Percentiles rank a stretch among this genome's conserved stretches.
These are phyloP conservation scores for Strigamia maritima DNA, from an alignment of 2,888 invertebrate species.

Conservation along the genomic window DNA sequence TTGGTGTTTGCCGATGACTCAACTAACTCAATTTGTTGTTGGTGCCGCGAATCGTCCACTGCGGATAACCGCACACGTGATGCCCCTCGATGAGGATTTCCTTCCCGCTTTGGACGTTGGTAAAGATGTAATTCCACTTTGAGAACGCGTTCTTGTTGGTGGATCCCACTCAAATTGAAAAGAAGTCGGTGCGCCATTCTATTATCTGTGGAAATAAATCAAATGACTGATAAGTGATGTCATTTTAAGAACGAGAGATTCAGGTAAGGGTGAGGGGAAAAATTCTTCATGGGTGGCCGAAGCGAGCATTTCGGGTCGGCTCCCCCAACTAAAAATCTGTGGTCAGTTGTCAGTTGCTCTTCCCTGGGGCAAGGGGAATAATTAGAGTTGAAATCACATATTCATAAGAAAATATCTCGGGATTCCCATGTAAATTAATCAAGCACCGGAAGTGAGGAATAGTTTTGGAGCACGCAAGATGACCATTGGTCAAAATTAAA, in stretches of 20 bases:
- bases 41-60: not conserved
- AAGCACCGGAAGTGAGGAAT: not conserved
- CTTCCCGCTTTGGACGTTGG: not conserved
- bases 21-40: not conserved
- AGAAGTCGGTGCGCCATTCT: slow-evolving; percentile 45
- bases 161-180: slow-evolving; percentile 52
- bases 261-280: too few relatives aligned
- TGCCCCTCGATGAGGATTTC: too few relatives aligned
- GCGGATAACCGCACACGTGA: not conserved
- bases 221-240: not conserved
- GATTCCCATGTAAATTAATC: not conserved
- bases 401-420: not conserved
- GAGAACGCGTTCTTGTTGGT: slow-evolving; percentile 49
- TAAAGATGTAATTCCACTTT: slow-evolving; percentile 53
- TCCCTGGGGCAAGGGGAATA: not conserved
- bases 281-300: not conserved
- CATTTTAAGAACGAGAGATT: not conserved
- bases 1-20: slow-evolving; percentile 47
- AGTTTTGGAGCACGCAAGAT: not conserved
- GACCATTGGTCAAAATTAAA: slow-evolving; percentile 9
- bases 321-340: not conserved
- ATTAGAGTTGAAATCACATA: not conserved
- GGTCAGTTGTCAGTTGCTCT: not conserved
- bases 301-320: too few relatives aligned
- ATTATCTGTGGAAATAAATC: not conserved